These are phyloP conservation scores for Rafetus swinhoei DNA, from an alignment of 2,113 vertebrate genomes.

Conservation along the genomic window DNA sequence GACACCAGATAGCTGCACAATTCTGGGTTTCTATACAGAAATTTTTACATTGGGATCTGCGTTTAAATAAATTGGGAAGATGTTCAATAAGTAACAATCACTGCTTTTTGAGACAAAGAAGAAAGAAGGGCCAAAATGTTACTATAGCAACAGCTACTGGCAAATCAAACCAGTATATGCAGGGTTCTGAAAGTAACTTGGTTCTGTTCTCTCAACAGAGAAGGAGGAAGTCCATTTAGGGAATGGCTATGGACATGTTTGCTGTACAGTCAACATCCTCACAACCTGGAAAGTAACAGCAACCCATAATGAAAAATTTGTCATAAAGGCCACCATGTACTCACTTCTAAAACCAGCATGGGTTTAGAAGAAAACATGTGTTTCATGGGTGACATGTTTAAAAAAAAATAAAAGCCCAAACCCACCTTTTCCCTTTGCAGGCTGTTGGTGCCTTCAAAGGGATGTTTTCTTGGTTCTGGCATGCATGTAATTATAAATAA, in stretches of 20 bases:
- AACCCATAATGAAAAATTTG: not conserved
- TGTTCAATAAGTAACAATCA: no score
- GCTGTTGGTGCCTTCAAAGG: no score
- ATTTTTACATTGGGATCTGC: no score
- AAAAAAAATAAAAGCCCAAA: no score
- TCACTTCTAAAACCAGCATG: not conserved
- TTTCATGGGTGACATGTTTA: no score
- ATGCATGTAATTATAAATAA: no score
- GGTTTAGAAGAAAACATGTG: no score
- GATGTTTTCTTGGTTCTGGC: no score
- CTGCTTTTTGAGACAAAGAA: no score
- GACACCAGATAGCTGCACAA: not conserved
- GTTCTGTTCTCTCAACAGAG: not conserved
- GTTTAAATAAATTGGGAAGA: no score
- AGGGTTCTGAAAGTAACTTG: not conserved
- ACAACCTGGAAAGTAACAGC: not conserved
- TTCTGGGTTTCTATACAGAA: not conserved
- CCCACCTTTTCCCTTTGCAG: no score
- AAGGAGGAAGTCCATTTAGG: rapidly evolving
- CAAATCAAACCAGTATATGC: not conserved
- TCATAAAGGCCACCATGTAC: not conserved
- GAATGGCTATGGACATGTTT: not conserved
- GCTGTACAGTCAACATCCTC: rapidly evolving
- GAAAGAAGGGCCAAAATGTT: no score
- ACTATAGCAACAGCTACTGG: not conserved